Conservation (phyloP, 2,797 vertebrate genomes). For the Myotis vivesi region DNA sequence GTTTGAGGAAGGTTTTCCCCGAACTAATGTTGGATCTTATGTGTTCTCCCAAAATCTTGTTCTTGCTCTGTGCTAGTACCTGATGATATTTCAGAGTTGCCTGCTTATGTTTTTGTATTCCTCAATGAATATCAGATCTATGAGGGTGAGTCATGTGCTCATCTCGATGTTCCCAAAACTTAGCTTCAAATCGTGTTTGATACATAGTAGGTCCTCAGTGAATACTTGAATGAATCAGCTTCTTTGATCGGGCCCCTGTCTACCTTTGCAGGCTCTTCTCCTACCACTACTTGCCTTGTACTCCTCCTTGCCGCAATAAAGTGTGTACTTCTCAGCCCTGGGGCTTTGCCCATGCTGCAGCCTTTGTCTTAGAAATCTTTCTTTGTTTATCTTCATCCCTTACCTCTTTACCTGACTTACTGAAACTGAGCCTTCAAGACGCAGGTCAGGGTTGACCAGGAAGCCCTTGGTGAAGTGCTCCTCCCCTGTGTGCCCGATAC, state of each 20-base stretch:
- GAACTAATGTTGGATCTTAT: background rate
- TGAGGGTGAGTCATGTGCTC: background rate
- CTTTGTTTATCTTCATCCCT: background rate
- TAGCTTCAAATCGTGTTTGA: background rate
- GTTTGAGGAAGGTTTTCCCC: background rate
- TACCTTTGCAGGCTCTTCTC: background rate
- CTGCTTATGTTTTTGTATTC: background rate
- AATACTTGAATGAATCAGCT: background rate
- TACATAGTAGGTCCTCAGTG: background rate
- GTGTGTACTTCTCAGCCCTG: background rate
- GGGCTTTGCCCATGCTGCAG: background rate
- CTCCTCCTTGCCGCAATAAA: background rate
- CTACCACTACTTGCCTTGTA: background rate
- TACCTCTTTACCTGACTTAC: background rate
- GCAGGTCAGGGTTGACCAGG: background rate
- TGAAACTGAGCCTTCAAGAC: background rate
- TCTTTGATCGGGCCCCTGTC: background rate
- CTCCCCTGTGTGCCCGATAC: background rate
- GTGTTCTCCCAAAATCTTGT: background rate
- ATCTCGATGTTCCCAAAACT: background rate
- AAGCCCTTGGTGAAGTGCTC: background rate
- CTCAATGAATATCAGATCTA: background rate
- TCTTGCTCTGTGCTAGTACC: background rate
- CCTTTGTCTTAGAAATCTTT: background rate
- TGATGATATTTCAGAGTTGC: background rate